phyloP scores from a whole-genome alignment of 1,140 invertebrate genomes.

The Ridgeia piscesae region DNA sequence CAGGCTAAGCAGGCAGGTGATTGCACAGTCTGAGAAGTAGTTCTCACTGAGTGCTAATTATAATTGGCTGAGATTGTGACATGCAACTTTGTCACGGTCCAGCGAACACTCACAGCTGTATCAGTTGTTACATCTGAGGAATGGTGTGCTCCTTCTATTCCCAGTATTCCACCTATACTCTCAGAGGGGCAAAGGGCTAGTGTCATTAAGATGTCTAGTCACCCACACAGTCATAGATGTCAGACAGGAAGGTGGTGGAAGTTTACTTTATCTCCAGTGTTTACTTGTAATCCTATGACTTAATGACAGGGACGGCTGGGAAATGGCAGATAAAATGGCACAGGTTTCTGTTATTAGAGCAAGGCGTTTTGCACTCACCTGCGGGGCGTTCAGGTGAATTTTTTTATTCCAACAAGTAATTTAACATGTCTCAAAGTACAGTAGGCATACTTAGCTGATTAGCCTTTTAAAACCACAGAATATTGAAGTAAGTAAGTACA shows the following conservation, averaged over 20 bases:
- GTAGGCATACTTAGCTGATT: too few relatives aligned
- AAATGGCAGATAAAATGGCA: background rate
- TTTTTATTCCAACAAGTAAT: too few relatives aligned
- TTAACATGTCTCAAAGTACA: too few relatives aligned
- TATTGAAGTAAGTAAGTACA: too few relatives aligned
- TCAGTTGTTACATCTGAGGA: background rate
- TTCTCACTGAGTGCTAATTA: background rate
- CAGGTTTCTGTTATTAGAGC: background rate
- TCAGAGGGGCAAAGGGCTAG: background rate
- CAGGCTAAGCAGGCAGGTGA: background rate
- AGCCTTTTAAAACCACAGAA: too few relatives aligned
- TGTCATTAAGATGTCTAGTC: background rate
- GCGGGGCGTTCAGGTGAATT: too few relatives aligned
- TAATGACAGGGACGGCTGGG: background rate
- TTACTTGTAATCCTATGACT: slow-evolving; percentile 6
- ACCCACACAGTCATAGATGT: background rate
- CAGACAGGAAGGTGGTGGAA: background rate
- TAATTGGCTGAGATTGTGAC: background rate
- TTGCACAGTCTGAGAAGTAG: background rate
- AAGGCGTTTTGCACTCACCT: background rate
- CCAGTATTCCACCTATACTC: background rate
- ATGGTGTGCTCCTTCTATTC: background rate
- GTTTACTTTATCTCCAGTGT: background rate
- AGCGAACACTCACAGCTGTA: background rate
- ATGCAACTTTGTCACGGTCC: background rate